These are phyloP conservation scores for Caenorhabditis angaria DNA, from an alignment of 2,888 invertebrate genomes.

Conservation along the genomic window DNA sequence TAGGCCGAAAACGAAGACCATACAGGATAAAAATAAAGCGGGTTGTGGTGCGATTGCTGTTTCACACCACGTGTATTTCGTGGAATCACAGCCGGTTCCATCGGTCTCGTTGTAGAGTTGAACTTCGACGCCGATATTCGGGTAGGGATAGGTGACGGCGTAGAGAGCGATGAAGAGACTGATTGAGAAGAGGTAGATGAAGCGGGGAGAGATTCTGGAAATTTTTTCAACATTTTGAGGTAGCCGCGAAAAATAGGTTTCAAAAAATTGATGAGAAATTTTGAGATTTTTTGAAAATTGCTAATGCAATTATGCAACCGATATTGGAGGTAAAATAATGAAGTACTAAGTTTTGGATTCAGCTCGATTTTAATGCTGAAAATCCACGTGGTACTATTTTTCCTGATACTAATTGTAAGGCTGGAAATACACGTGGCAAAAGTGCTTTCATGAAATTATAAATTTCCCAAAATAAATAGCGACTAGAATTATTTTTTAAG, in stretches of 20 bases:
- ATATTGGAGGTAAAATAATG: too few species aligned
- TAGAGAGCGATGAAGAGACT: conserved; percentile 46
- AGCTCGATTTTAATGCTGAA: too few species aligned
- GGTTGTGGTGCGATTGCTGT: conserved; percentile 30
- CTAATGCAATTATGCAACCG: too few species aligned
- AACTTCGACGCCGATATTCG: conserved; percentile 47
- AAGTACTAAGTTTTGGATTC: too few species aligned
- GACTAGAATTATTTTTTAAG: too few species aligned
- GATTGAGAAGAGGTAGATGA: conserved; percentile 32
- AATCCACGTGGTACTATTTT: too few species aligned
- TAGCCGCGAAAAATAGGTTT: background rate
- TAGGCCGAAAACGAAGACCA: conserved; percentile 48
- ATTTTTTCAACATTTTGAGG: too few species aligned
- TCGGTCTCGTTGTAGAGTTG: conserved; percentile 27
- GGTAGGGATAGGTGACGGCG: conserved; percentile 59
- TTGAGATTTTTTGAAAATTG: too few species aligned
- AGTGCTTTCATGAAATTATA: too few species aligned
- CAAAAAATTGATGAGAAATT: background rate
- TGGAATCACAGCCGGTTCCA: conserved; percentile 40
- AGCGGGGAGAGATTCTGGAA: conserved; percentile 31
- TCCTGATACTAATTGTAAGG: too few species aligned
- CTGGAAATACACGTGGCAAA: too few species aligned
- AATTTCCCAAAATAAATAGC: too few species aligned
- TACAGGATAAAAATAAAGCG: conserved; percentile 44
- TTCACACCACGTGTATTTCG: conserved; percentile 41